Percentiles rank a stretch among this genome's conserved stretches.
Conservation (phyloP, 2,797 vertebrate species). For the Sphaeramia orbicularis region DNA sequence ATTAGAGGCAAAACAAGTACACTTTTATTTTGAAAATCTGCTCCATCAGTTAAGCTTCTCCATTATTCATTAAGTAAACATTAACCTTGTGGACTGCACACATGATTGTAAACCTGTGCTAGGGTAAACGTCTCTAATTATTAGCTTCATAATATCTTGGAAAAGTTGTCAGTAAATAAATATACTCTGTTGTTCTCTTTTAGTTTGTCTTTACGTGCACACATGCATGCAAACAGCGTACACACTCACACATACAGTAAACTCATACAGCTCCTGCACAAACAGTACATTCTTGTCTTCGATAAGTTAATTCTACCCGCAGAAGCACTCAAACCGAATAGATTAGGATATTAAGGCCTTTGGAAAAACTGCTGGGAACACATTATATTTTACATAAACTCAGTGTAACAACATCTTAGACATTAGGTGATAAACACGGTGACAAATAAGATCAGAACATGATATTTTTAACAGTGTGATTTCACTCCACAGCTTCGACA, state of each 20-base stretch:
- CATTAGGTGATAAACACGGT: conserved; percentile 28
- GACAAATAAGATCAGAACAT: conserved; percentile 37
- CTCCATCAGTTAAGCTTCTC: conserved; percentile 31
- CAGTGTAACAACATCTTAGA: conserved; percentile 32
- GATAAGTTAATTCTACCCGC: conserved; percentile 54
- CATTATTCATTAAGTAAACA: conserved; percentile 60
- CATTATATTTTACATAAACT: conserved; percentile 20
- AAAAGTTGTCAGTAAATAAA: conserved; percentile 58
- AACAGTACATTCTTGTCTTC: conserved; percentile 40
- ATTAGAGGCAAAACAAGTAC: conserved; percentile 30
- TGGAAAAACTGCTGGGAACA: conserved; percentile 35
- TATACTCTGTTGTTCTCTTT: conserved; percentile 40
- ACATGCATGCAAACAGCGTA: conserved; percentile 41
- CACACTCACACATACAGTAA: conserved; percentile 19
- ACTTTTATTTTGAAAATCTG: conserved; percentile 74
- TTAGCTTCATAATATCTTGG: conserved; percentile 26
- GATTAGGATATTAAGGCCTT: conserved; percentile 51
- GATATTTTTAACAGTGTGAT: conserved; percentile 23
- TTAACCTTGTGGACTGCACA: conserved; percentile 45
- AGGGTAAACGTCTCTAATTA: conserved; percentile 22
- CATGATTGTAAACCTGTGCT: conserved; percentile 57
- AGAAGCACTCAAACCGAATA: conserved; percentile 44
- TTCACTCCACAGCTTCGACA: conserved; percentile 77
- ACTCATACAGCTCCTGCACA: conserved; percentile 36
- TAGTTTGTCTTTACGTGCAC: conserved; percentile 26